Conservation (phyloP, 2,888 invertebrate species). For the Minunthozetes semirufus region DNA sequence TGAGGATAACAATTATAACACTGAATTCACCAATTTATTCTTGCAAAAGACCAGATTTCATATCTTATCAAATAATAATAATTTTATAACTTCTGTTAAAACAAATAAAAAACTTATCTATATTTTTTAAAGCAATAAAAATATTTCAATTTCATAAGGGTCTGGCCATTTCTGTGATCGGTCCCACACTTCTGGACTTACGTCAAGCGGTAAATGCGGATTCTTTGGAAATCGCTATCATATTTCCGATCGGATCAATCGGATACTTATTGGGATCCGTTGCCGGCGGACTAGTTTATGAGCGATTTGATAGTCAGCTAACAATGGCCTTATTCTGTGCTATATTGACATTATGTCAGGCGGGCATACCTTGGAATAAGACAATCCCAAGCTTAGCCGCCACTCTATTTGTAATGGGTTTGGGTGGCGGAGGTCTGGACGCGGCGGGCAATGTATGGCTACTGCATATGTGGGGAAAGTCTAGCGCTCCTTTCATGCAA, state of each 20-base stretch:
- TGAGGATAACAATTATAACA: too few relatives aligned
- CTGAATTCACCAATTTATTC: too few relatives aligned
- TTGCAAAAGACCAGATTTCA: too few relatives aligned
- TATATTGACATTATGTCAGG: constrained; percentile 32
- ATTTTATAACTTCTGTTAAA: too few relatives aligned
- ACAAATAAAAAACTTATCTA: too few relatives aligned
- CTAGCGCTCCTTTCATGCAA: constrained; percentile 51
- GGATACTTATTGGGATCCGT: constrained; percentile 51
- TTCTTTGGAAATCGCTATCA: constrained; percentile 46
- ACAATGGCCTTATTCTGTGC: constrained; percentile 30
- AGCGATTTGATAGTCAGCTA: constrained; percentile 36
- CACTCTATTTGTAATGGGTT: constrained; percentile 50
- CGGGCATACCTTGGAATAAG: constrained; percentile 36
- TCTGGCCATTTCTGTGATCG: constrained; percentile 50
- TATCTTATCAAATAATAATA: too few relatives aligned
- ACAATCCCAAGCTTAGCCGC: constrained; percentile 42
- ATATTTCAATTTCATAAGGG: too few relatives aligned
- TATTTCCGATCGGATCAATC: constrained; percentile 49
- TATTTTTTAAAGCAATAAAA: too few relatives aligned
- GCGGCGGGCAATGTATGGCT: constrained; percentile 51
- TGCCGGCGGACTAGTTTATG: constrained; percentile 44
- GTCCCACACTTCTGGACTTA: constrained; percentile 50
- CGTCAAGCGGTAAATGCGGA: constrained; percentile 46
- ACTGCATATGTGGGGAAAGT: constrained; percentile 45
- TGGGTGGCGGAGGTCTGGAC: constrained; percentile 46